Conservation (phyloP, 2,888 invertebrate genomes). For the Zhuqinia jingwanae region DNA sequence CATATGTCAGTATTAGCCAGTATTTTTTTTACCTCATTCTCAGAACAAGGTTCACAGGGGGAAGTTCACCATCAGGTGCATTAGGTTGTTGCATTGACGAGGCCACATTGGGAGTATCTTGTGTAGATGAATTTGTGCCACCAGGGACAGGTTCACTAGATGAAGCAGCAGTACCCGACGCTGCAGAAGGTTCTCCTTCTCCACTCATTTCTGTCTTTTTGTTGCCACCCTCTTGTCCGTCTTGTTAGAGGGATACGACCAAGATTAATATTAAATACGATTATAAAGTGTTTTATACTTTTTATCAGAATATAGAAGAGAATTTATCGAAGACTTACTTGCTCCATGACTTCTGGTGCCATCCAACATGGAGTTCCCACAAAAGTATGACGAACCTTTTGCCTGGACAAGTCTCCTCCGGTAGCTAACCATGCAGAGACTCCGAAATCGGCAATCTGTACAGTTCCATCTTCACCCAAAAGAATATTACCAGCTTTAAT, state of each 20-base stretch:
- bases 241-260: too few species aligned
- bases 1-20: not conserved
- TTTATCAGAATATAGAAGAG: too few species aligned
- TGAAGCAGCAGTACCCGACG: conserved; percentile 35
- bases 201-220: conserved; percentile 72
- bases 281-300: conserved; percentile 93
- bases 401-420: conserved; percentile 94
- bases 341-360: conserved; percentile 99
- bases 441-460: conserved; percentile 99
- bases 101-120: conserved; percentile 46
- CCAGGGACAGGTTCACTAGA: conserved; percentile 63
- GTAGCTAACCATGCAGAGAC: conserved; percentile 99
- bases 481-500: conserved; percentile 99
- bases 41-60: conserved; percentile 90
- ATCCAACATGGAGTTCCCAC: conserved; percentile 93
- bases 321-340: too few species aligned
- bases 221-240: conserved; percentile 48
- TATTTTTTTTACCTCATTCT: conserved; percentile 86
- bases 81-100: conserved; percentile 70
- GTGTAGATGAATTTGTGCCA: conserved; percentile 43
- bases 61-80: conserved; percentile 70
- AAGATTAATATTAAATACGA: too few species aligned
- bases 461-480: conserved; percentile 93
- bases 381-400: conserved; percentile 98
- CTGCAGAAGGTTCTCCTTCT: conserved; percentile 48